Percentiles rank a stretch among this genome's conserved stretches.
Conservation (phyloP, 1,140 invertebrate species). For the Belonocnema kinseyi region DNA sequence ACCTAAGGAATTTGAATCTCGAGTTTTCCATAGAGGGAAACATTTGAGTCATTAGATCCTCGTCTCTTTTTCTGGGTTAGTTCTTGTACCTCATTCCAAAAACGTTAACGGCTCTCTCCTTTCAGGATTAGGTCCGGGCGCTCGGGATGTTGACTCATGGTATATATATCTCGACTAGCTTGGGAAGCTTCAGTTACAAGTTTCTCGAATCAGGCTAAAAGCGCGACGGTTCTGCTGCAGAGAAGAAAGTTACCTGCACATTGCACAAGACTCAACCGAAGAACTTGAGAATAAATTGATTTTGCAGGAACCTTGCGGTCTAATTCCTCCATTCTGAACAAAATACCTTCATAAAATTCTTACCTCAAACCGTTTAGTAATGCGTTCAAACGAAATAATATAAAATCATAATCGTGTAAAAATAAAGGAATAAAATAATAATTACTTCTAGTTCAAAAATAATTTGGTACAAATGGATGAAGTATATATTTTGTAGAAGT, state of each 20-base stretch:
- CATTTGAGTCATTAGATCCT: background rate
- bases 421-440: too few relatives aligned
- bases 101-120: background rate
- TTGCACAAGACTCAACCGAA: too few relatives aligned
- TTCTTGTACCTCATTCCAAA: background rate
- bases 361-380: too few relatives aligned
- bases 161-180: background rate
- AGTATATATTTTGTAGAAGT: background rate
- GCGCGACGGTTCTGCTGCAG: background rate
- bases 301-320: too few relatives aligned
- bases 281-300: too few relatives aligned
- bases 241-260: background rate
- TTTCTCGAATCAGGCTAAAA: slow-evolving; percentile 10
- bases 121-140: slow-evolving; percentile 2
- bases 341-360: too few relatives aligned
- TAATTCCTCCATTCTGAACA: too few relatives aligned
- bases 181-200: slow-evolving; percentile 20
- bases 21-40: background rate
- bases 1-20: too few relatives aligned
- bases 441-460: background rate
- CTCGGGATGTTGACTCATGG: slow-evolving; percentile 9
- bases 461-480: background rate
- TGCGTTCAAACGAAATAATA: too few relatives aligned
- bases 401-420: too few relatives aligned
- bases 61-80: background rate